Evolutionary conservation across 2,888 invertebrate species (phyloP).

Genomic region (Mesoligia furuncula): DNA sequence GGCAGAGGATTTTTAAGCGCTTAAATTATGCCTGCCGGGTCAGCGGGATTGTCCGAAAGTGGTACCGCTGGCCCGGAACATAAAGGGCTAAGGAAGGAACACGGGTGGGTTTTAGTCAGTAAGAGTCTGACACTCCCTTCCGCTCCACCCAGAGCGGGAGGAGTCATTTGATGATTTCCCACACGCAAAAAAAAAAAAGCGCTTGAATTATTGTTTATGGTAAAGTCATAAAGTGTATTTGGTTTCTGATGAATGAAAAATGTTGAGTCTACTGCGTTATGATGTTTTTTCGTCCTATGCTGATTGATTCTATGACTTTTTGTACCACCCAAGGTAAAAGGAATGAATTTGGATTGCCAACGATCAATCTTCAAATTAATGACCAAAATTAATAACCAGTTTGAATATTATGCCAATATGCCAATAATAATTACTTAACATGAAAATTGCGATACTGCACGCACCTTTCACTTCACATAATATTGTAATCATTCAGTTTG

Average conservation of each 20-base stretch:
- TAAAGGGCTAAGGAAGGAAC: too few species aligned
- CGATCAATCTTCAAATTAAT: conserved; percentile 13
- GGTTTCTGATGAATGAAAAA: background rate
- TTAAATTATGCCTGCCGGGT: too few species aligned
- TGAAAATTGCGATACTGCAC: conserved; percentile 29
- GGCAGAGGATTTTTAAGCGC: background rate
- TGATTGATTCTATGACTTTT: background rate
- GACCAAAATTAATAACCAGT: background rate
- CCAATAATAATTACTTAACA: conserved; percentile 41
- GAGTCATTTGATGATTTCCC: too few species aligned
- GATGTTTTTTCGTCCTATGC: background rate
- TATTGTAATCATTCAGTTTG: conserved; percentile 42
- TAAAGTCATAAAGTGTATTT: background rate
- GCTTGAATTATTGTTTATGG: background rate
- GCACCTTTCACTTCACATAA: conserved; percentile 62
- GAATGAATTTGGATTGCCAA: background rate
- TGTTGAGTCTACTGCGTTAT: background rate
- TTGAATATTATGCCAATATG: conserved; percentile 22
- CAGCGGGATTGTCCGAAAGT: too few species aligned
- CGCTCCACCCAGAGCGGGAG: too few species aligned
- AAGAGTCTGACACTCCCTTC: too few species aligned
- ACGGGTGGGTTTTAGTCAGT: too few species aligned
- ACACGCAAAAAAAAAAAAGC: too few species aligned
- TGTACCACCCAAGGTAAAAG: background rate
- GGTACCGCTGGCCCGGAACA: too few species aligned